A percentile compares a stretch with the other conserved stretches of the same genome.
Evolutionary conservation across 2,113 vertebrate genomes (phyloP).

Genomic region (Lutjanus erythropterus): DNA sequence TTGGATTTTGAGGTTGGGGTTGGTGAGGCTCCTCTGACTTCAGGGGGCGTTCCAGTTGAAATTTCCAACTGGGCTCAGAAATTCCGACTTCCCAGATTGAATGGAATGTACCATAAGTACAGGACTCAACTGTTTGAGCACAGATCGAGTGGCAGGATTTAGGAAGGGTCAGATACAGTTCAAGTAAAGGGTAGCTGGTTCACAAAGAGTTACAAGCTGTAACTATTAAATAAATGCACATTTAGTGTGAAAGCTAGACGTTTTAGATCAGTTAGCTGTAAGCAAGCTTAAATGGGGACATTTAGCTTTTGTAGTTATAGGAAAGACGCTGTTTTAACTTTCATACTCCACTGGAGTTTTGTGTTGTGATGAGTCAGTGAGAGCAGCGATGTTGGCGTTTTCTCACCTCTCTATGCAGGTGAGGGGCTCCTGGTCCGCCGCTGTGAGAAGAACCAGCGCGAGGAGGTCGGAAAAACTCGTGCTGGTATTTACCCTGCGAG

Average conservation of each 20-base stretch:
- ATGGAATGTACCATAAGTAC: too few species aligned
- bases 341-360: not conserved
- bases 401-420: slow-evolving; percentile 69
- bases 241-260: not conserved
- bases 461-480: slow-evolving; percentile 8
- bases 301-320: not conserved
- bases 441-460: slow-evolving; percentile 56
- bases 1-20: too few species aligned
- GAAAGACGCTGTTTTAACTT: not conserved
- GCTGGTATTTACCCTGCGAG: slow-evolving; percentile 62
- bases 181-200: not conserved
- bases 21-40: too few species aligned
- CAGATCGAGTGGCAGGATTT: too few species aligned
- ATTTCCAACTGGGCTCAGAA: too few species aligned
- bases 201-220: not conserved
- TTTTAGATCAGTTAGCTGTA: not conserved
- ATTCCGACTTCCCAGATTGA: too few species aligned
- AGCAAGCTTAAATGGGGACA: not conserved
- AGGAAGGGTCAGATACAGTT: not conserved
- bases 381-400: slow-evolving; percentile 38
- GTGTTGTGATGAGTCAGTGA: slow-evolving; percentile 64
- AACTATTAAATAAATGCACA: not conserved
- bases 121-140: too few species aligned
- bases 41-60: too few species aligned
- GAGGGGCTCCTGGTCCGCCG: slow-evolving; percentile 27